These are phyloP conservation scores for Trissoscelio sp. DNA, from an alignment of 2,888 invertebrate genomes.

Conservation along the genomic window DNA sequence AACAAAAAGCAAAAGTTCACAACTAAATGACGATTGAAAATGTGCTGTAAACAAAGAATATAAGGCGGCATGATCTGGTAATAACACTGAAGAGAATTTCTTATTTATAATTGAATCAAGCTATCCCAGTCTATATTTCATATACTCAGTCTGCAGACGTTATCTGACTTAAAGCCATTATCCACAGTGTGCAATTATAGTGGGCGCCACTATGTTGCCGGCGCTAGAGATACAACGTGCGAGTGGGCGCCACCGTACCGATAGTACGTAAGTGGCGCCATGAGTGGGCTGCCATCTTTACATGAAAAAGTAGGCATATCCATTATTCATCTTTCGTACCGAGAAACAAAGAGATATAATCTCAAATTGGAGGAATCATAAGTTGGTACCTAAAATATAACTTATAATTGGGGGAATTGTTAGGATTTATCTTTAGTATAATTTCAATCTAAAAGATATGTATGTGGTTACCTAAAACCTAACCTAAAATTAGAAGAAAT, in stretches of 20 bases:
- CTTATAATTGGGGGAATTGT: too few species aligned
- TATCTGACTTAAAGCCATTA: slow-evolving; percentile 54
- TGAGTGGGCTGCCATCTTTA: slow-evolving; percentile 61
- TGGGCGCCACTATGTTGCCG: slow-evolving; percentile 60
- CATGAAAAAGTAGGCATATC: slow-evolving; percentile 30
- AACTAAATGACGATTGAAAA: too few species aligned
- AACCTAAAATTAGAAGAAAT: too few species aligned
- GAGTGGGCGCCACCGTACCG: slow-evolving; percentile 65
- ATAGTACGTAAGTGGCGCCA: slow-evolving; percentile 62
- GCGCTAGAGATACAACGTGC: slow-evolving; percentile 56
- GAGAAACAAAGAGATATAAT: too few species aligned
- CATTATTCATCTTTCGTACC: slow-evolving; percentile 38
- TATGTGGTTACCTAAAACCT: too few species aligned
- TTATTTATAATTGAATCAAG: slow-evolving; percentile 62
- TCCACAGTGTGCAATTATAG: slow-evolving; percentile 57
- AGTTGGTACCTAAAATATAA: too few species aligned
- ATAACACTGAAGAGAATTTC: background rate
- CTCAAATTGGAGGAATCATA: too few species aligned
- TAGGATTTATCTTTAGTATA: background rate
- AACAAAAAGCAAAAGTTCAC: too few species aligned
- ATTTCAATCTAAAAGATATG: too few species aligned
- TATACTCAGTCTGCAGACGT: slow-evolving; percentile 51
- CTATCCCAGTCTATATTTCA: slow-evolving; percentile 45
- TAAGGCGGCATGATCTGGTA: too few species aligned
- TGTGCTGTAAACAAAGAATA: too few species aligned